A percentile compares a stretch with the other conserved stretches of the same genome.
These are phyloP conservation scores for Hyposmocoma kahamanoa DNA, from an alignment of 1,140 invertebrate genomes.

Conservation along the genomic window DNA sequence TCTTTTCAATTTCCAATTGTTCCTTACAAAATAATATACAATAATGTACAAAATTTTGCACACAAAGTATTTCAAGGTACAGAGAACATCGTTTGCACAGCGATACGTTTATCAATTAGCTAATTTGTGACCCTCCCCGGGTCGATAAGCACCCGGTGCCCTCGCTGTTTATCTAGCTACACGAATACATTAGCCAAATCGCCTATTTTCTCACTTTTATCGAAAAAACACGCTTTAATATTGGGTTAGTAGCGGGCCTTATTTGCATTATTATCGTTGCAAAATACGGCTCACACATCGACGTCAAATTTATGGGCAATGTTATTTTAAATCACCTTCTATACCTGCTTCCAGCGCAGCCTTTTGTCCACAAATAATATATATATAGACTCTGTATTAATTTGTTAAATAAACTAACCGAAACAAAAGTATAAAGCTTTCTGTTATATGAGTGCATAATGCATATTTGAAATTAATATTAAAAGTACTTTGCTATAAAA, in stretches of 20 bases:
- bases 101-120: slow-evolving; percentile 20
- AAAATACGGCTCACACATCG: slow-evolving; percentile 17
- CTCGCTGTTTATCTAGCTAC: slow-evolving; percentile 20
- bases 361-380: too few relatives aligned
- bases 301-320: slow-evolving; percentile 14
- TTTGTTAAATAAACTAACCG: too few relatives aligned
- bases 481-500: too few relatives aligned
- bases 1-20: too few relatives aligned
- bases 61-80: slow-evolving; percentile 9
- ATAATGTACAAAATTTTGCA: too few relatives aligned
- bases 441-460: too few relatives aligned
- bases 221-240: slow-evolving; percentile 1
- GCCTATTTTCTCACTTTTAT: slow-evolving; percentile 16
- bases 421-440: too few relatives aligned
- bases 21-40: too few relatives aligned
- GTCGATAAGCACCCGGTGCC: slow-evolving; percentile 3
- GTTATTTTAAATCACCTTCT: too few relatives aligned
- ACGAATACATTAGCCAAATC: slow-evolving; percentile 19
- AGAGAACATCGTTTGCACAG: slow-evolving; percentile 7
- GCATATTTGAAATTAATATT: too few relatives aligned
- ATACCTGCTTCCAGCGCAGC: too few relatives aligned
- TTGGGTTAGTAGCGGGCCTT: slow-evolving; percentile 7
- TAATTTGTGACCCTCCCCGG: slow-evolving; percentile 1
- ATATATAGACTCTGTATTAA: too few relatives aligned
- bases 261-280: slow-evolving; percentile 32